A percentile compares a stretch with the other conserved stretches of the same genome.
phyloP scores from a whole-genome alignment of 2,888 invertebrate genomes.

The Dendrolimus pini region DNA sequence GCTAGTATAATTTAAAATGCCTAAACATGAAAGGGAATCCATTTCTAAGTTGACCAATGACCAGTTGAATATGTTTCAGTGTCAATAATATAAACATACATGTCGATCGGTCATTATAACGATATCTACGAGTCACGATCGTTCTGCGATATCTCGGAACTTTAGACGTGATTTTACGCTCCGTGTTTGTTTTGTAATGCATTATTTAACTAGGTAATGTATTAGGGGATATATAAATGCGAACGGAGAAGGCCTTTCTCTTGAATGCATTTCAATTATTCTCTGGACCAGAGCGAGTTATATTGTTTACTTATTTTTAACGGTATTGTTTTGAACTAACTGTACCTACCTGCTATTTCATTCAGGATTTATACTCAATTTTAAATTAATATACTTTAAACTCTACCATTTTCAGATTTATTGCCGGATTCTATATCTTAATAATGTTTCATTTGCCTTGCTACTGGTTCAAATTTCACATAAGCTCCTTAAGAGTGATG shows the following conservation, averaged over 20 bases:
- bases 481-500: no score
- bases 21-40: no score
- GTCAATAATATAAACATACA: background rate
- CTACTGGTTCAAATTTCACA: no score
- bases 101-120: constrained; percentile 6
- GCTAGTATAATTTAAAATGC: no score
- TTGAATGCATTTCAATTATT: background rate
- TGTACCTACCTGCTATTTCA: no score
- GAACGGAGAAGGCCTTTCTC: background rate
- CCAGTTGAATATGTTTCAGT: background rate
- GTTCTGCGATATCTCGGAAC: background rate
- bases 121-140: constrained; percentile 1
- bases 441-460: no score
- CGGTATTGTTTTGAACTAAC: background rate
- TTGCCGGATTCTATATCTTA: no score
- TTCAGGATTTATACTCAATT: no score
- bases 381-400: no score
- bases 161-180: background rate
- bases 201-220: background rate
- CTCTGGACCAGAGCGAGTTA: background rate
- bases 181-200: background rate
- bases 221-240: background rate
- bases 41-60: background rate
- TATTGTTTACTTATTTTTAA: background rate
- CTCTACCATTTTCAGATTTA: no score